phyloP scores from a whole-genome alignment of 2,113 vertebrate genomes.

The Tachysurus vachellii region DNA sequence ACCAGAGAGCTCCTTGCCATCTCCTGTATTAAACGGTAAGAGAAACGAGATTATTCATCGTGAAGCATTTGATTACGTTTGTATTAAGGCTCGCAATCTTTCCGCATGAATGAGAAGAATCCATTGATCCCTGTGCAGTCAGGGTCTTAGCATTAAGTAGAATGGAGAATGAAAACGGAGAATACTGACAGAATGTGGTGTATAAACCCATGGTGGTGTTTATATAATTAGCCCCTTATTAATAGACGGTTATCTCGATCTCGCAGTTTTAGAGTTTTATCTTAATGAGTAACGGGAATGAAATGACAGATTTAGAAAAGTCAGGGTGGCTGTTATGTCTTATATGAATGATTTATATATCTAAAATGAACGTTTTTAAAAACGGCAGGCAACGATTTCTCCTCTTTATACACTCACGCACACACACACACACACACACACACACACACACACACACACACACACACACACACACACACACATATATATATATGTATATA shows the following conservation, averaged over 20 bases:
- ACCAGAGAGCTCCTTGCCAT: constrained; percentile 56
- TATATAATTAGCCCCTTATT: not conserved
- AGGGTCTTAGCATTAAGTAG: not conserved
- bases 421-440: too few relatives aligned
- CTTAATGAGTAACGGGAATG: constrained; percentile 35
- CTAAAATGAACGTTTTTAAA: not conserved
- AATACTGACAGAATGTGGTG: not conserved
- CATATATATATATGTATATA: too few relatives aligned
- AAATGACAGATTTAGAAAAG: not conserved
- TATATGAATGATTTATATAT: not conserved
- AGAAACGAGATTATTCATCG: not conserved
- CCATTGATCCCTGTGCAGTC: not conserved
- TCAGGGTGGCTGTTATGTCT: not conserved
- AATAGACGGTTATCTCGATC: not conserved
- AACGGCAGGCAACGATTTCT: not conserved
- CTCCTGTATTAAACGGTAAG: constrained; percentile 70
- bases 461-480: too few relatives aligned
- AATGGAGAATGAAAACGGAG: not conserved
- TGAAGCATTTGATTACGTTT: not conserved
- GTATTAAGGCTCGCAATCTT: not conserved
- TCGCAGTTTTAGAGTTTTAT: not conserved
- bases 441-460: too few relatives aligned
- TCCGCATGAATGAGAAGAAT: not conserved
- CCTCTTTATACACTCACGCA: not conserved
- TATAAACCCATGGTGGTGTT: not conserved